Base-by-base conservation (phyloP, 2,113 vertebrate genomes). In the Cyanistes caeruleus region DNA sequence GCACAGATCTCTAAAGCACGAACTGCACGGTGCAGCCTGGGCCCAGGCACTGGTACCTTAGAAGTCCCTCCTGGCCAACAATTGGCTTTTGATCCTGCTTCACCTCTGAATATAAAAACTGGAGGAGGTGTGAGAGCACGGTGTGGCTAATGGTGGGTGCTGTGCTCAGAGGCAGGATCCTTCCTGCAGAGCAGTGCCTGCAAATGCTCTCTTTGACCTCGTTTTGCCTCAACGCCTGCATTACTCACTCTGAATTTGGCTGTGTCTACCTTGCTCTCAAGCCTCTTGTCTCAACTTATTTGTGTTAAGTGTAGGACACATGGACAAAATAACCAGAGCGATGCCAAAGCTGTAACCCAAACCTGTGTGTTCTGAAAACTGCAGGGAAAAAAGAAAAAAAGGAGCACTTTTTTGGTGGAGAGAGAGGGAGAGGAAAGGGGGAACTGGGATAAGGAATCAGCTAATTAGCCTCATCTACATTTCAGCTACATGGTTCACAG, bases 401-500 rank as follows among this genome's bases (percentile, higher is more conserved):
- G 67, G 13, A 44, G 73, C 35, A 28, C 31, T 48, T 88, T 88
- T 95, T 95, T 83, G 78, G 86, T 96, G 69, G 35, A 44, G 39
- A 77, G 56, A 83, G 48, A 68, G 27, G 31, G 49, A 97, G 53
- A 67, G 41, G 49, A 64, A 79, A 77, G 43, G 69, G 67, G 63
- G 56, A 86, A 19, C 70, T 88, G 62, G 73, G 78, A 84, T 94
- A 96, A 92, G 92, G 96, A 97, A 93, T 97, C 96, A 87, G 95
- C 95, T 98, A 98, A 98, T 98, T 98, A 96, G 81, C 96, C 97
- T 98, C 96, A 95, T 98, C 96, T 98, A 95, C 94, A 97, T 97
- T 98, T 97, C 96, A 97, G 91, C 96, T 90, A 53, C 80, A 79
- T 87, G 95, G 97, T 97, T 97, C 97, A 97, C 41, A 65, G 95